Evolutionary conservation across 2,113 vertebrate genomes (phyloP), one percentile per base, ranked within the genome.

Genomic region (Anseranas semipalmata): DNA sequence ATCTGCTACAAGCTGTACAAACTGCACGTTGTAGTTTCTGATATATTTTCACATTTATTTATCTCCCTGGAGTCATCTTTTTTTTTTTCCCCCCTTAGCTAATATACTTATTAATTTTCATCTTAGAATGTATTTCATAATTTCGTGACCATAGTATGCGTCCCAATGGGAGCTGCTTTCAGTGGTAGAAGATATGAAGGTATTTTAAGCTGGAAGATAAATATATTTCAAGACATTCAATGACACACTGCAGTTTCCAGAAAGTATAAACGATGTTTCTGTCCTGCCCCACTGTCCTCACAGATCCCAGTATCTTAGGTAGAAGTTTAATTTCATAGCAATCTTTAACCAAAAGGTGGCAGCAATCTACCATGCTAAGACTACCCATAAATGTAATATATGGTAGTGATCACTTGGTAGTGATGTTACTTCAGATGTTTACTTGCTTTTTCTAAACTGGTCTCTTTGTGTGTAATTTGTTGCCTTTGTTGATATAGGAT

Each of bases 281-380:
- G 45, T 56, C 53, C 43, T 35, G 33, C 35, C 21, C n/a, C 25
- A 3, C 22, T 60, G 33, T 39, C 80, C 58, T n/a, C 30, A 0
- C 6, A 24, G 58, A 11, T 66, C 35, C n/a, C 53, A 15, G 12
- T n/a, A n/a, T 12, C 39, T 78, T 13, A 11, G 39, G 13, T 68
- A 48, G 5, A 30, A 46, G 32, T 33, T 39, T 43, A 6, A 28
- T 35, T 85, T 73, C 19, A 10, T 43, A 56, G 1, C 25, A 11
- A 4, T 41, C n/a, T 92, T 18, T 80, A 45, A 63, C 93, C 97
- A 70, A 90, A 56, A 95, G 97, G 87, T 95, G 97, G 97, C 97
- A 96, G 95, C 91, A 96, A 22, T 33, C 25, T 37, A 50, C 93
- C 35, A 17, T 37, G 0, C 17, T 50, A 2, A 25, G 32, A 10